Base-by-base conservation (phyloP, 2,888 invertebrate species). In the Melieria crassipennis region DNA sequence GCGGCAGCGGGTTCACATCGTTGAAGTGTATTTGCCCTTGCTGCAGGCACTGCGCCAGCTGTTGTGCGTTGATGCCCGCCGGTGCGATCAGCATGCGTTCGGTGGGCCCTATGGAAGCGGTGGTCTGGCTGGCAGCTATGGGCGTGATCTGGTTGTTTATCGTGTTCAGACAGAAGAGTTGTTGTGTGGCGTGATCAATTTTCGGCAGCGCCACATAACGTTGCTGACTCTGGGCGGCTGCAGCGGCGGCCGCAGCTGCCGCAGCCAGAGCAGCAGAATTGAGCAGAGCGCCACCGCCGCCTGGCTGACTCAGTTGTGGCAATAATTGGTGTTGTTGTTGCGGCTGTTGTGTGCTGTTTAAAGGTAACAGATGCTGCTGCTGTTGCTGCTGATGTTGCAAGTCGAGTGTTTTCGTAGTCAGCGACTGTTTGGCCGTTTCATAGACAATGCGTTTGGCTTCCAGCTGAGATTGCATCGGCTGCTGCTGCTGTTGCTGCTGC, bases 71-170 rank as follows among this genome's bases (percentile, higher is more conserved):
- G 7, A 87, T 87, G 10, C 87, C 87, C 1, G 86, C 86, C 0
- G 87, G 87, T 1, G 86, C 87, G 50, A 87, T 87, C 30, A 87
- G 73, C 48, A 87, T 70, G 4, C 86, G 80, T 74, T 87, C 87
- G 77, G 86, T 81, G n/a, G 87, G 85, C 1, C 84, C 85, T 56
- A 87, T 80, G 3, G 87, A 83, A 0, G 87, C 86, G 0, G 87
- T 83, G 4, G 87, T 86, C 73, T 87, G 86, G 3, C 81, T 83
- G 3, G 87, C 83, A 77, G 84, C 84, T 55, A 87, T 84, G 50
- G 86, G 86, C 4, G 87, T 87, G n/a, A 87, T 87, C 75, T 87
- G 87, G 80, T 87, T 87, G 56, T 84, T 87, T 3, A 86, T 77
- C 4, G 87, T 86, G 72, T 87, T 87, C 10, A 87, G 78, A 45